Evolutionary conservation across 1,140 invertebrate genomes (phyloP), one percentile per base, ranked within the genome.

Genomic region (Thaumatotibia leucotreta): DNA sequence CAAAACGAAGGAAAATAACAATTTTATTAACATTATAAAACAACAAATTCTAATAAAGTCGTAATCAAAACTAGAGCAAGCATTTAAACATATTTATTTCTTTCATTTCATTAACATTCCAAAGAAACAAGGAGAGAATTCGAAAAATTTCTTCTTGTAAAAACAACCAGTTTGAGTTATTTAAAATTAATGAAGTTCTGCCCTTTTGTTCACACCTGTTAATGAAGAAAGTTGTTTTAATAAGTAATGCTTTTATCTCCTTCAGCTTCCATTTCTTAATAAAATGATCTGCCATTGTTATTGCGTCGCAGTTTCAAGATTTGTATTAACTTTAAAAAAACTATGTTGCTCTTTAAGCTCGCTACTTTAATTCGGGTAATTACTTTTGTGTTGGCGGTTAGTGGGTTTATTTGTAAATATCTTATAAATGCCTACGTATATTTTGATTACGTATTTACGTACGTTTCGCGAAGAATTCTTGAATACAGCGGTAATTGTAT

Each of bases 161-260:
- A 29, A 58, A 58, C 27, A 58, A 11, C 24, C 24, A 58, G 24
- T 58, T 29, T 29, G 52, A 58, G 52, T 58, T 45, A 45, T 45
- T 58, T 27, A 58, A 58, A 58, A 58, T 58, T 58, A 58, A 58
- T 58, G 52, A 58, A 58, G 9, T 58, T 58, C 52, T 24, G 9
- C 52, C 23, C 52, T 58, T 58, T 58, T 58, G 52, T 58, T 58
- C 52, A 58, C 52, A 58, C 52, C 52, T 58, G 24, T 10, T 58
- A 58, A 58, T 58, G 52, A 58, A 54, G 50, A 54, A 58, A 58
- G 52, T 58, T 58, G 52, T 58, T 58, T 58, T 58, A 58, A 31
- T 45, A 45, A 45, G 39, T 45, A 45, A 45, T 58, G 23, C 27
- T 27, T 27, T 58, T 29, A 58, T 58, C 52, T 58, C 27, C 23